Conservation (phyloP, 2,113 vertebrate genomes). For the Polyodon spathula region DNA sequence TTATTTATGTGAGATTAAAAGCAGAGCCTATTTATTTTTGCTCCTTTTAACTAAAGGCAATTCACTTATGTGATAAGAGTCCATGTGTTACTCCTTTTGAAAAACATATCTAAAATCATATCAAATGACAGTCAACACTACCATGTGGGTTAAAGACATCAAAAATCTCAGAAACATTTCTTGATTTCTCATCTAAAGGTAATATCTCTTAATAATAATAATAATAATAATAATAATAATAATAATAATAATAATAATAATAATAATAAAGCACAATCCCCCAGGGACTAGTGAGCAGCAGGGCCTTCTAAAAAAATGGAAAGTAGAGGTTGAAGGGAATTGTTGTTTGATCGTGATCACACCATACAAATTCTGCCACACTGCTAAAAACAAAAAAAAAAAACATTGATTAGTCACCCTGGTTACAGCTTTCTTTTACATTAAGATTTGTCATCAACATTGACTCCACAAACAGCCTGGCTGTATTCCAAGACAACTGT, state of each 20-base stretch:
- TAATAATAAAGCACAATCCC: constrained; percentile 6
- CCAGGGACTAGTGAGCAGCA: constrained; percentile 20
- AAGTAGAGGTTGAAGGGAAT: constrained; percentile 22
- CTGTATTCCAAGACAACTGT: constrained; percentile 21
- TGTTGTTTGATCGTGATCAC: constrained; percentile 17
- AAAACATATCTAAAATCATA: constrained; percentile 9
- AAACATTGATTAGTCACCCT: constrained; percentile 27
- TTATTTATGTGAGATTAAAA: constrained; percentile 5
- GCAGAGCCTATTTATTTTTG: constrained; percentile 10
- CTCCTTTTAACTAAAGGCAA: constrained; percentile 8
- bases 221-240: constrained; percentile 18
- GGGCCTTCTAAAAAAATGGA: constrained; percentile 26
- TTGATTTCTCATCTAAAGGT: constrained; percentile 19
- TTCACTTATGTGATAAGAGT: constrained; percentile 6
- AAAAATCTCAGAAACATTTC: constrained; percentile 13
- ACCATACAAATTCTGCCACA: constrained; percentile 23
- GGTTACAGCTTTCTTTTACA: constrained; percentile 23
- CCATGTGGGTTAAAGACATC: constrained; percentile 8
- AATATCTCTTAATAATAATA: constrained; percentile 18
- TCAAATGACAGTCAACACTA: constrained; percentile 3
- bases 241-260: constrained; percentile 13
- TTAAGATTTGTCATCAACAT: constrained; percentile 22
- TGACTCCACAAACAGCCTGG: constrained; percentile 19
- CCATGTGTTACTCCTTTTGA: constrained; percentile 6
- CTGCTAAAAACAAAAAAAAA: constrained; percentile 7